A percentile compares a stretch with the other conserved stretches of the same genome.
phyloP scores from a whole-genome alignment of 2,113 vertebrate genomes.

The Notothenia rossii region DNA sequence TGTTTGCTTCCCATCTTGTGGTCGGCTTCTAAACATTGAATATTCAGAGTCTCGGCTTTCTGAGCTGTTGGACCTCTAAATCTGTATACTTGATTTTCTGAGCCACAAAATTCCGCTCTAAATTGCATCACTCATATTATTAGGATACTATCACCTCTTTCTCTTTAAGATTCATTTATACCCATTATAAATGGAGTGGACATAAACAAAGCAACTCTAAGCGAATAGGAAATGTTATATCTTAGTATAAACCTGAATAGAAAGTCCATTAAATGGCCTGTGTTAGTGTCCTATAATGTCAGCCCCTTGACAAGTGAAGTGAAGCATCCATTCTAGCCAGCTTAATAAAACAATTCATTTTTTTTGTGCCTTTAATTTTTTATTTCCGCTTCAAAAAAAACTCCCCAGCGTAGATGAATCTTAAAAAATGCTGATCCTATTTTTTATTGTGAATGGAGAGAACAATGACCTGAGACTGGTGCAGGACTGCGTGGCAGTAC shows the following conservation, averaged over 20 bases:
- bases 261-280: neutral
- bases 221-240: neutral
- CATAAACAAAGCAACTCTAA: neutral
- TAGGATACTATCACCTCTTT: neutral
- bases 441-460: neutral
- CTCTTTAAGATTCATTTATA: neutral
- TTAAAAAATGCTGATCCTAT: too few species aligned
- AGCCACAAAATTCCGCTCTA: neutral
- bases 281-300: constrained; percentile 15
- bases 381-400: neutral
- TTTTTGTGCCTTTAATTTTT: neutral
- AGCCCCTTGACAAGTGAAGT: neutral
- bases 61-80: neutral
- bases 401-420: neutral
- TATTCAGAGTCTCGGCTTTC: constrained; percentile 2
- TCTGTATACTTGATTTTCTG: neutral
- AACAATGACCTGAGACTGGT: neutral
- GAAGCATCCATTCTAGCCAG: neutral
- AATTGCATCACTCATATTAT: neutral
- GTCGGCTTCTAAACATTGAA: neutral
- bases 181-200: neutral
- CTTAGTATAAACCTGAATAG: neutral
- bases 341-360: neutral
- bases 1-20: neutral
- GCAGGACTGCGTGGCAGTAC: neutral